phyloP scores from a whole-genome alignment of 1,140 invertebrate genomes.

The Oncopodura yosiiana region DNA sequence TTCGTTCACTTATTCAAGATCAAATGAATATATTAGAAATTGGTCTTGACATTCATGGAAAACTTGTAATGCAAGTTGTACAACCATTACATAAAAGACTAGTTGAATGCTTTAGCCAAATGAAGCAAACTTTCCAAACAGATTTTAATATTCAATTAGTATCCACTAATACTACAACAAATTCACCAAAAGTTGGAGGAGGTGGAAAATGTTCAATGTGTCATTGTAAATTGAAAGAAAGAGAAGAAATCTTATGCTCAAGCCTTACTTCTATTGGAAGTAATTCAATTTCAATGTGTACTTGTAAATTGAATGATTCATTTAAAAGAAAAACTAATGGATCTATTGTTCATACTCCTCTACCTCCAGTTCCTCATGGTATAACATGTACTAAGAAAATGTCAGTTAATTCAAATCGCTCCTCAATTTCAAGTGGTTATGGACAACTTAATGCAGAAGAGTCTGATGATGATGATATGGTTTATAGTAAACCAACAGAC shows the following conservation, averaged over 20 bases:
- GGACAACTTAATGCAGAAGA: too few relatives aligned
- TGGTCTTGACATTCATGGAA: constrained; percentile 67
- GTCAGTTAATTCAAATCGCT: constrained; percentile 4
- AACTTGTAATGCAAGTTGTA: constrained; percentile 67
- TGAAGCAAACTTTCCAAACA: constrained; percentile 44
- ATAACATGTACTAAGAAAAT: constrained; percentile 26
- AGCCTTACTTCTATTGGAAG: too few relatives aligned
- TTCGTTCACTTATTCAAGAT: constrained; percentile 62
- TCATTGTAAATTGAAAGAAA: constrained; percentile 25
- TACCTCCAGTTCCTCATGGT: constrained; percentile 12
- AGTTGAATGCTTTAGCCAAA: constrained; percentile 69
- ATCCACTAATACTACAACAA: constrained; percentile 29
- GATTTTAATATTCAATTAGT: constrained; percentile 14
- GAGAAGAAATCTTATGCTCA: too few relatives aligned
- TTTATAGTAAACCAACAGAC: too few relatives aligned
- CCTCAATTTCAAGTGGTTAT: too few relatives aligned
- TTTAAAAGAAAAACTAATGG: too few relatives aligned
- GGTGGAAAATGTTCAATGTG: constrained; percentile 31
- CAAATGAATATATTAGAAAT: constrained; percentile 61
- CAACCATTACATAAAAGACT: constrained; percentile 76
- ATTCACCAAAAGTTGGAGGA: constrained; percentile 30
- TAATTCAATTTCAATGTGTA: too few relatives aligned
- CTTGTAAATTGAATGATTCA: too few relatives aligned
- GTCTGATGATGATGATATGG: too few relatives aligned
- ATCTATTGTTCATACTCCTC: too few relatives aligned